Evolutionary conservation across 2,888 invertebrate species (phyloP).

Genomic region (Petrophora chlorosata): DNA sequence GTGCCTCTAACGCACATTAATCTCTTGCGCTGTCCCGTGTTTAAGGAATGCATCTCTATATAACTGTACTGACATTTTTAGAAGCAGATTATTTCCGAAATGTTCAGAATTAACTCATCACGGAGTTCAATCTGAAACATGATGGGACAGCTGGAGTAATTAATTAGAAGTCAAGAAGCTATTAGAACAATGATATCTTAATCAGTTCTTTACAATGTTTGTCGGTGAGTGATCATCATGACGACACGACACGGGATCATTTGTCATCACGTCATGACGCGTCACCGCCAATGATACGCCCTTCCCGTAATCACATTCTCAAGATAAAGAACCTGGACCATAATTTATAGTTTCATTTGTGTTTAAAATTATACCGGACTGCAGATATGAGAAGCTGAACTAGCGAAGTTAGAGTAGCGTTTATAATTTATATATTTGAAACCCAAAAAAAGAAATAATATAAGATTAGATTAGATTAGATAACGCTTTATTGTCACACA

Average conservation of each 20-base stretch:
- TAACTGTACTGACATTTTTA: constrained; percentile 27
- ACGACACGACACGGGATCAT: constrained; percentile 48
- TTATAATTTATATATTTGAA: no score
- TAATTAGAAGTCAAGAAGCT: constrained; percentile 11
- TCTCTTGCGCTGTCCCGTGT: constrained; percentile 58
- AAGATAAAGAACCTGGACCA: constrained; percentile 27
- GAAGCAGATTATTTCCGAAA: constrained; percentile 27
- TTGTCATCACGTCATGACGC: constrained; percentile 72
- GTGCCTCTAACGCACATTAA: constrained; percentile 74
- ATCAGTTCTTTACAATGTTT: constrained; percentile 15
- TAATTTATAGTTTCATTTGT: neutral
- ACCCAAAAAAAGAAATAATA: no score
- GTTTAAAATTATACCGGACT: neutral
- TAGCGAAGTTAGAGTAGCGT: no score
- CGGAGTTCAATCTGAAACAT: constrained; percentile 2
- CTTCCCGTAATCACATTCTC: constrained; percentile 60
- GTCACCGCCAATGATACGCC: constrained; percentile 71
- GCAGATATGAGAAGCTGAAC: no score
- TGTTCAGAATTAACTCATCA: constrained; percentile 15
- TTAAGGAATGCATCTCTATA: constrained; percentile 41
- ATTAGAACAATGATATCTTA: constrained; percentile 23
- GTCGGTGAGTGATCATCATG: constrained; percentile 2
- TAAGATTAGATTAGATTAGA: no score
- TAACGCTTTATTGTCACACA: no score
- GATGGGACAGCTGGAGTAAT: constrained; percentile 12